Evolutionary conservation across 2,113 vertebrate genomes (phyloP), one percentile per base, ranked within the genome.

Genomic region (Tragelaphus buxtoni): DNA sequence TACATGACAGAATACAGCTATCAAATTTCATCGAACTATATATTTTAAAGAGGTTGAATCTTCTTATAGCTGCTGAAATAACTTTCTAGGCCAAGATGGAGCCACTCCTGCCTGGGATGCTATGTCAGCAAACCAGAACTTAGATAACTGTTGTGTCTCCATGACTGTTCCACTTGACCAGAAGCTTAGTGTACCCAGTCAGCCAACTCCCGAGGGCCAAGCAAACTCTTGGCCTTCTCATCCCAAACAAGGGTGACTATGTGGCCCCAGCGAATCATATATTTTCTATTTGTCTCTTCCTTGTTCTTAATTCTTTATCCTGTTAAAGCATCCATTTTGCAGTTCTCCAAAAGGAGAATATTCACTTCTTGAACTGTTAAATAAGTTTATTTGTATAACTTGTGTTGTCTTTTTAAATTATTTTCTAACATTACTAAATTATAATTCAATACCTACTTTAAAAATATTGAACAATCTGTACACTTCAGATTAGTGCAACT

Each of bases 401-500:
- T 39, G 24, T 56, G n/a, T 39, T 82, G 80, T 82, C 51, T 56
- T 56, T 53, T 82, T 56, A 55, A 82, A 82, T 56, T 39, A 82
- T 39, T 82, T 81, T 56, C n/a, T 82, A 56, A 82, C 80, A 39
- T 35, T 49, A 58, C 53, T 89, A 90, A 84, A 93, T 93, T 77
- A 74, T 35, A 95, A 88, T 79, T 96, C 18, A 32, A 63, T 72
- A 56, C 18, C 58, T 90, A 84, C 69, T 91, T 91, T 72, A 22
- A 95, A 96, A 95, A 74, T 89, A 90, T 63, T 96, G 55, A 92
- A 51, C 63, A 39, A 58, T 58, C 58, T 79, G 16, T 77, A 85
- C 26, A 58, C 13, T 94, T 89, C 86, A 93, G 20, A 72, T 83
- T 47, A 88, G 76, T 30, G 30, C 0, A 60, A 76, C 61, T 80